Percentiles rank a stretch among this genome's conserved stretches.
Conservation (phyloP, 2,888 invertebrate species). For the Disparrhopalites patrizii region DNA sequence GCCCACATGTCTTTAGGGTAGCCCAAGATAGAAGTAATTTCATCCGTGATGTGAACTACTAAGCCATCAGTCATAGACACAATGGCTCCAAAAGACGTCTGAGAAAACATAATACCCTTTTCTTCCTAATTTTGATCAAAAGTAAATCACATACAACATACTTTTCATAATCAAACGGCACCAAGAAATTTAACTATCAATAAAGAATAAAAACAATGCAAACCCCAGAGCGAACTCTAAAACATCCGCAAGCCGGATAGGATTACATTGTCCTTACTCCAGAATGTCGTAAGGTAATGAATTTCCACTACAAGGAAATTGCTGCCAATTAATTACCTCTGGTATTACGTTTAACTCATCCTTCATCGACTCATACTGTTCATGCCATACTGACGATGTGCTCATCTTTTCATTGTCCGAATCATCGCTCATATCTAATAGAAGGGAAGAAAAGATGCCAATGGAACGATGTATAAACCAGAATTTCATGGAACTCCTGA, state of each 20-base stretch:
- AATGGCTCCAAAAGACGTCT: slow-evolving; percentile 74
- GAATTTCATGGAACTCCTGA: too few relatives aligned
- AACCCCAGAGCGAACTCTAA: background rate
- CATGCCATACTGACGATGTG: slow-evolving; percentile 2
- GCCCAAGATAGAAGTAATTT: slow-evolving; percentile 65
- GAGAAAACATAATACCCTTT: too few relatives aligned
- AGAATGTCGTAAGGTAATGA: too few relatives aligned
- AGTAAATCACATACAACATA: background rate
- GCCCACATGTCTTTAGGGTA: slow-evolving; percentile 81
- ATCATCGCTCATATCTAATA: slow-evolving; percentile 13
- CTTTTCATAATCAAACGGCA: background rate
- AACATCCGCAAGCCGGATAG: too few relatives aligned
- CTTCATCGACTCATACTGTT: slow-evolving; percentile 17
- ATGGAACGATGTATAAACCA: too few relatives aligned
- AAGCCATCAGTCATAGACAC: slow-evolving; percentile 80
- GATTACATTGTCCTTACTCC: too few relatives aligned
- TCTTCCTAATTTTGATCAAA: background rate
- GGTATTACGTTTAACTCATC: slow-evolving; percentile 5
- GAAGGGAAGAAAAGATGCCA: background rate
- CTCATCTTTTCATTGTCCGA: slow-evolving; percentile 11
- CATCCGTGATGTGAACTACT: slow-evolving; percentile 69
- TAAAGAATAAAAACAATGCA: slow-evolving; percentile 1
- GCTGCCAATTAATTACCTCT: slow-evolving; percentile 17
- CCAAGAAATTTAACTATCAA: too few relatives aligned
- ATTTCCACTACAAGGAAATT: too few relatives aligned